Percentiles rank a stretch among this genome's conserved stretches.
These are phyloP conservation scores for Hydroisotoma schaefferi DNA, from an alignment of 2,888 invertebrate species.

Conservation along the genomic window DNA sequence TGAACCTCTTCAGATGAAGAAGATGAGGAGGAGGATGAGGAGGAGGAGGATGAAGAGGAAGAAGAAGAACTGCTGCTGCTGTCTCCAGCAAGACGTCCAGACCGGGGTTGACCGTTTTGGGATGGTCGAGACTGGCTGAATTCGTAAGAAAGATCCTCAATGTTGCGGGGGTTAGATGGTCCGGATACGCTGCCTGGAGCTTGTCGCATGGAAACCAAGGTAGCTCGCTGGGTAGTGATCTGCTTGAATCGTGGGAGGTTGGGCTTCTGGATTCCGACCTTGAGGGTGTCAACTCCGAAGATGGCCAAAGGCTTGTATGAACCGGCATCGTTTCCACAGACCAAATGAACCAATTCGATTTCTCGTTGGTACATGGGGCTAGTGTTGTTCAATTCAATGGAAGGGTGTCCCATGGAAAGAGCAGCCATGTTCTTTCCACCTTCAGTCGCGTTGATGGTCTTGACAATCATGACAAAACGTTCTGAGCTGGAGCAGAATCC, in stretches of 20 bases:
- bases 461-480: not conserved
- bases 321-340: not conserved
- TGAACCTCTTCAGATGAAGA: too few relatives aligned
- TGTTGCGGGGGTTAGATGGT: not conserved
- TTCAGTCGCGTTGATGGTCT: not conserved
- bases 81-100: not conserved
- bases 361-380: not conserved
- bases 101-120: not conserved
- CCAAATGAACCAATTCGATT: not conserved
- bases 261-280: not conserved
- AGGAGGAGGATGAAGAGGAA: not conserved
- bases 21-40: not conserved
- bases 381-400: conserved; percentile 8
- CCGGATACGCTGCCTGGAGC: not conserved
- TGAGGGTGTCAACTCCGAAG: not conserved
- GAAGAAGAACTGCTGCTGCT: not conserved
- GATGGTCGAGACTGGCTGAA: not conserved
- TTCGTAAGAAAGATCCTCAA: not conserved
- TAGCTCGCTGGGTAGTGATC: conserved; percentile 1
- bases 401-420: conserved; percentile 11
- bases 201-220: not conserved
- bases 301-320: conserved; percentile 4
- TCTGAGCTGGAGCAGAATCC: not conserved
- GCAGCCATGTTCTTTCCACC: not conserved
- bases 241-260: conserved; percentile 6